These are phyloP conservation scores for Pangasius djambal DNA, from an alignment of 2,797 vertebrate genomes.

Conservation along the genomic window DNA sequence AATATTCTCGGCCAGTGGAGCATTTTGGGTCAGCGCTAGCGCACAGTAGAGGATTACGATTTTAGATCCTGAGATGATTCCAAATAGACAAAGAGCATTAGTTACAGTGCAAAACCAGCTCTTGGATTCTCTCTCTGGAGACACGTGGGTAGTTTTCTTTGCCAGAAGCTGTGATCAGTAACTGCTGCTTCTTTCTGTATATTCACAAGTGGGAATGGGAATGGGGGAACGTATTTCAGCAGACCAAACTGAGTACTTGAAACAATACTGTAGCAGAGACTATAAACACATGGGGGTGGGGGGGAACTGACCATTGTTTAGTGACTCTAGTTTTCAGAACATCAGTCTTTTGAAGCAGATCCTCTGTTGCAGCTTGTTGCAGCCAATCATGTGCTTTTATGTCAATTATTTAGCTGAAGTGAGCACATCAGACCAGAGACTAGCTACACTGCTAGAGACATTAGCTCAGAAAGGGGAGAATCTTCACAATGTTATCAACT, in stretches of 20 bases:
- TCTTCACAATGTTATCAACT: not conserved
- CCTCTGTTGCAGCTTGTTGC: not conserved
- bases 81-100: conserved; percentile 18
- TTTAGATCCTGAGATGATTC: conserved; percentile 24
- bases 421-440: not conserved
- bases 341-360: not conserved
- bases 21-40: conserved; percentile 40
- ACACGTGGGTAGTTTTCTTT: not conserved
- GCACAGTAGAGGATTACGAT: conserved; percentile 27
- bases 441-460: not conserved
- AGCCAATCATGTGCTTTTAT: not conserved
- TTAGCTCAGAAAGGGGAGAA: not conserved
- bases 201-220: not conserved
- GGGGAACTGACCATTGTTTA: not conserved
- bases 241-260: not conserved
- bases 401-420: not conserved
- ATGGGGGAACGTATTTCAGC: not conserved
- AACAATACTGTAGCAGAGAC: not conserved
- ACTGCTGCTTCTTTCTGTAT: not conserved
- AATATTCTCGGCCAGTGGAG: conserved; percentile 37
- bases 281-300: not conserved
- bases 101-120: conserved; percentile 30
- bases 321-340: not conserved
- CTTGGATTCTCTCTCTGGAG: conserved; percentile 14
- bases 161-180: not conserved